Conservation (phyloP, 1,140 invertebrate genomes). For the Drosophila ironensis region DNA sequence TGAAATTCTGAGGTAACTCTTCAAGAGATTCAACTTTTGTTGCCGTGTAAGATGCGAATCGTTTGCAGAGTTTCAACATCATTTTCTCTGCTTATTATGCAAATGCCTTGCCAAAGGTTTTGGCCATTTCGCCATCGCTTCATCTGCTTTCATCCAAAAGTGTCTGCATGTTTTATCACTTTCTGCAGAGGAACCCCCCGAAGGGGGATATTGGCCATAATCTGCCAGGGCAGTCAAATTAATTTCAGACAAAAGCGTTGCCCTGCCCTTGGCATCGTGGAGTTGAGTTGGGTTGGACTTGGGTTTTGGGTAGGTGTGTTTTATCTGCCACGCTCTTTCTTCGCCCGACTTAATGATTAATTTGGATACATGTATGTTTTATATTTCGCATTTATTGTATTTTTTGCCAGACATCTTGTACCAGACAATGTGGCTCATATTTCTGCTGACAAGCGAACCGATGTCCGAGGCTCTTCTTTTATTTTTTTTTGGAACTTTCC, state of each 20-base stretch:
- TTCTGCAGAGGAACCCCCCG: slow-evolving; percentile 39
- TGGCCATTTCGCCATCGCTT: slow-evolving; percentile 21
- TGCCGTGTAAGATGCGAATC: too few species aligned
- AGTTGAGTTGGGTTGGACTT: slow-evolving; percentile 17
- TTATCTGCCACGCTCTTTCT: slow-evolving; percentile 39
- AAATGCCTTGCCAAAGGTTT: slow-evolving; percentile 10
- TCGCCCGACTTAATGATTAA: slow-evolving; percentile 54
- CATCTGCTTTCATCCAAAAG: slow-evolving; percentile 37
- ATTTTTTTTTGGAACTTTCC: slow-evolving; percentile 21
- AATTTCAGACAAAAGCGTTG: slow-evolving; percentile 49
- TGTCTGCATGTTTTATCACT: slow-evolving; percentile 52
- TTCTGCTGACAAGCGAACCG: slow-evolving; percentile 34
- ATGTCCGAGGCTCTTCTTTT: slow-evolving; percentile 14
- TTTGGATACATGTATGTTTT: slow-evolving; percentile 39
- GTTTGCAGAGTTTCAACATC: not conserved
- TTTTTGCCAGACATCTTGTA: slow-evolving; percentile 8
- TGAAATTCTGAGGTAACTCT: too few species aligned
- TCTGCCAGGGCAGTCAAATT: slow-evolving; percentile 49
- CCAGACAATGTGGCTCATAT: slow-evolving; percentile 37
- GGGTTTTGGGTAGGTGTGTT: slow-evolving; percentile 43
- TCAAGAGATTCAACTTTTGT: too few species aligned
- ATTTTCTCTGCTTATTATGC: slow-evolving; percentile 22
- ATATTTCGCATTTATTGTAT: slow-evolving; percentile 40
- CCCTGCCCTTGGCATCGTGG: slow-evolving; percentile 20
- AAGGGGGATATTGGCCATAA: not conserved